Conservation (phyloP, 1,140 invertebrate species). For the Macrocentrus cingulum region DNA sequence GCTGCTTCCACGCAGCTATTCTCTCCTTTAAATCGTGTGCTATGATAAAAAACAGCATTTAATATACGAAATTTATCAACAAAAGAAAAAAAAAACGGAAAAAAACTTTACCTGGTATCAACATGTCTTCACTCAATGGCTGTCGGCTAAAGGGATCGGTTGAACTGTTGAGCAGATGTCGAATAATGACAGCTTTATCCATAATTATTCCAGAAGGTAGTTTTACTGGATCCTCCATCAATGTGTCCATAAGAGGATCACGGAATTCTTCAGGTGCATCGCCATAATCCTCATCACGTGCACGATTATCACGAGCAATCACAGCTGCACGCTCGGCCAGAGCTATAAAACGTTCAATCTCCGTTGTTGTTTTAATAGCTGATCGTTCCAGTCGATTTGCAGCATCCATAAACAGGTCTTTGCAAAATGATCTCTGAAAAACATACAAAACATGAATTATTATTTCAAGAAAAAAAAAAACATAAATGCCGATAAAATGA, state of each 20-base stretch:
- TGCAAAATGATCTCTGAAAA: constrained; percentile 85
- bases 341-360: constrained; percentile 80
- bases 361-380: constrained; percentile 79
- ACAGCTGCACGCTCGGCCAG: constrained; percentile 80
- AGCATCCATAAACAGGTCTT: constrained; percentile 90
- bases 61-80: constrained; percentile 2
- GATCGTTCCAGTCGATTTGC: constrained; percentile 77
- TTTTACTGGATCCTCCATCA: constrained; percentile 95
- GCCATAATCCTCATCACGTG: constrained; percentile 86
- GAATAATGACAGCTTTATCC: constrained; percentile 91
- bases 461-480: background rate
- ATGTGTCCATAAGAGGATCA: constrained; percentile 95
- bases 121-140: constrained; percentile 85
- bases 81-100: constrained; percentile 8
- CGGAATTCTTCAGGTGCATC: constrained; percentile 97
- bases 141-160: constrained; percentile 98
- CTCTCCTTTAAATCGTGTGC: constrained; percentile 75
- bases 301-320: constrained; percentile 80
- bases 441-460: constrained; percentile 19
- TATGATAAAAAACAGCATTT: constrained; percentile 50
- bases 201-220: constrained; percentile 93
- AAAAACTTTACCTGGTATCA: constrained; percentile 68
- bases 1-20: constrained; percentile 77
- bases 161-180: constrained; percentile 92
- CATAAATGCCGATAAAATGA: constrained; percentile 1